Evolutionary conservation across 2,113 vertebrate genomes (phyloP).

Genomic region (Scopus umbretta): DNA sequence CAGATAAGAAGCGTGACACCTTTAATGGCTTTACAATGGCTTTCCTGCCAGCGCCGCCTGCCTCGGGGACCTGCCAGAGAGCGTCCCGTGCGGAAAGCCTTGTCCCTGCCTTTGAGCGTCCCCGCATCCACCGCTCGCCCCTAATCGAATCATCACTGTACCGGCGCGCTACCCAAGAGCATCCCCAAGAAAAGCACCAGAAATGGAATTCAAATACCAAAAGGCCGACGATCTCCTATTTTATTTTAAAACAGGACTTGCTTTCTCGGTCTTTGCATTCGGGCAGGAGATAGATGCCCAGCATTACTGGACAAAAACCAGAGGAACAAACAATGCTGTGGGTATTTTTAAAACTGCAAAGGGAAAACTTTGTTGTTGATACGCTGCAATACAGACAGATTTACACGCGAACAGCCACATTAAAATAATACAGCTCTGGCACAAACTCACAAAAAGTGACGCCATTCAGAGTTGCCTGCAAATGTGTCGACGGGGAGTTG

Average conservation of each 20-base stretch:
- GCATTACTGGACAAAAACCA: background rate
- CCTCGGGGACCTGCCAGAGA: background rate
- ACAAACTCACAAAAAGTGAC: background rate
- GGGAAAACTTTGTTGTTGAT: background rate
- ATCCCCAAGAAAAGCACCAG: background rate
- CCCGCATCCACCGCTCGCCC: rapidly evolving
- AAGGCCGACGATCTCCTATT: background rate
- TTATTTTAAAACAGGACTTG: background rate
- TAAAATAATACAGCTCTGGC: background rate
- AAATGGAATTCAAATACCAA: background rate
- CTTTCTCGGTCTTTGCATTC: rapidly evolving
- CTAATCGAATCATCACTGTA: background rate
- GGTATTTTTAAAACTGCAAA: background rate
- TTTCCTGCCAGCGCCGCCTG: background rate
- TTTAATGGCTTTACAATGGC: background rate
- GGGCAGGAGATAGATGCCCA: background rate
- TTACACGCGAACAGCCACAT: background rate
- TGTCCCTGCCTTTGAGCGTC: background rate
- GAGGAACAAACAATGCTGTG: background rate
- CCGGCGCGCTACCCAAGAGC: background rate
- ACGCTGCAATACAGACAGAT: background rate
- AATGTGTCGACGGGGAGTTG: background rate
- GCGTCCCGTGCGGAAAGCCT: background rate
- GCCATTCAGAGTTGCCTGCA: background rate
- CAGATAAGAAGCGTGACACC: constrained; percentile 31